Conservation (phyloP, 2,888 invertebrate genomes). For the Machimus rusticus region DNA sequence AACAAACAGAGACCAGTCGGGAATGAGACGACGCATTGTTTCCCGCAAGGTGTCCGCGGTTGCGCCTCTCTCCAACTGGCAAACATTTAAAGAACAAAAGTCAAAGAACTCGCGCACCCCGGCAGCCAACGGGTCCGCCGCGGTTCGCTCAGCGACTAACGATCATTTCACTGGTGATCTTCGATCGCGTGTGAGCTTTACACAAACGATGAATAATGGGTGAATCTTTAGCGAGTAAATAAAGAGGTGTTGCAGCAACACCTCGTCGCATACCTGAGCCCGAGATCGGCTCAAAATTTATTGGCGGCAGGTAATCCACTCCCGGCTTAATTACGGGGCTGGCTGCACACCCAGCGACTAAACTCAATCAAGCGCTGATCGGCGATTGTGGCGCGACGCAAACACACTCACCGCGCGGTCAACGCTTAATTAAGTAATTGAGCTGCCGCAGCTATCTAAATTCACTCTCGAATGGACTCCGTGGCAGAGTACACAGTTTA, state of each 20-base stretch:
- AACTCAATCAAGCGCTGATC: slow-evolving; percentile 34
- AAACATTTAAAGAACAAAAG: slow-evolving; percentile 7
- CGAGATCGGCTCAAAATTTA: slow-evolving; percentile 44
- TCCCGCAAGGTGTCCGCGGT: neutral
- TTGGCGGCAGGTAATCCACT: slow-evolving; percentile 45
- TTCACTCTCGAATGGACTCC: slow-evolving; percentile 39
- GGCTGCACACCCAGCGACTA: slow-evolving; percentile 20
- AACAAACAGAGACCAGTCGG: slow-evolving; percentile 51
- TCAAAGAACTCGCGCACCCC: slow-evolving; percentile 15
- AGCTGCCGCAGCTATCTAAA: slow-evolving; percentile 46
- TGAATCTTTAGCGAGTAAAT: slow-evolving; percentile 26
- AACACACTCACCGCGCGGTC: neutral
- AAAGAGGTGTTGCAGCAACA: slow-evolving; percentile 44
- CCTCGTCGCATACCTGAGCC: slow-evolving; percentile 35
- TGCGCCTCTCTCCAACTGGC: neutral
- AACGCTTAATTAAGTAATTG: slow-evolving; percentile 49
- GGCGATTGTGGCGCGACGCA: slow-evolving; percentile 23
- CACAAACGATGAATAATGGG: slow-evolving; percentile 37
- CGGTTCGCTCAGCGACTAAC: neutral
- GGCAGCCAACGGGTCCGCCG: neutral
- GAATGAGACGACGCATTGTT: slow-evolving; percentile 21
- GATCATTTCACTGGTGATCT: neutral
- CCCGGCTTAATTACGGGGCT: slow-evolving; percentile 40
- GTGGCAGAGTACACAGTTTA: slow-evolving; percentile 44
- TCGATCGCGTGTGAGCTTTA: slow-evolving; percentile 15